Percentiles rank a stretch among this genome's conserved stretches.
Evolutionary conservation across 2,888 invertebrate species (phyloP).

Genomic region (Lysandra bellargus): DNA sequence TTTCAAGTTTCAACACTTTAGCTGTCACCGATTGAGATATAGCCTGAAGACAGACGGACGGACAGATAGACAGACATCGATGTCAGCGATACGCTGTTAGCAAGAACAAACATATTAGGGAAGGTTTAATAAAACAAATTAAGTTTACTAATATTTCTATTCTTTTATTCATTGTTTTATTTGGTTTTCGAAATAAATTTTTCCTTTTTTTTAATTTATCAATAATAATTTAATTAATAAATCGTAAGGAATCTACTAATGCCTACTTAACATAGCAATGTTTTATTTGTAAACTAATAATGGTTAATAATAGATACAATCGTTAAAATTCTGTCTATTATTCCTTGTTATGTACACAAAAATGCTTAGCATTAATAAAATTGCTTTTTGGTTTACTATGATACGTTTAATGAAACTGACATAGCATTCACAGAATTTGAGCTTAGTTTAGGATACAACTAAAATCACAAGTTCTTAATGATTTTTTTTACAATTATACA

Average conservation of each 20-base stretch:
- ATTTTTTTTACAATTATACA: background rate
- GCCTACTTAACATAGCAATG: constrained; percentile 70
- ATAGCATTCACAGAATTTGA: constrained; percentile 5
- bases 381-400: constrained; percentile 22
- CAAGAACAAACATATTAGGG: background rate
- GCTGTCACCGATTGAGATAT: too few relatives aligned
- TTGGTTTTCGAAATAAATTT: constrained; percentile 74
- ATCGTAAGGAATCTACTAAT: constrained; percentile 73
- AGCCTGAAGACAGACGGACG: too few relatives aligned
- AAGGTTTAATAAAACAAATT: constrained; percentile 57
- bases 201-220: constrained; percentile 61
- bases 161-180: constrained; percentile 72
- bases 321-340: constrained; percentile 32
- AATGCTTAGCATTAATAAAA: constrained; percentile 30
- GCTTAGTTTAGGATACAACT: background rate
- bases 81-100: background rate
- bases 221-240: constrained; percentile 66
- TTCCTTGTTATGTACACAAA: constrained; percentile 31
- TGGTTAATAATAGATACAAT: constrained; percentile 48
- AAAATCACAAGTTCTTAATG: background rate
- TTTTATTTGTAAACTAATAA: constrained; percentile 59
- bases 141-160: constrained; percentile 73
- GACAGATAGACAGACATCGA: too few relatives aligned
- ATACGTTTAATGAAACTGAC: background rate
- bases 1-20: too few relatives aligned